A percentile compares a stretch with the other conserved stretches of the same genome.
Conservation (phyloP, 1,140 invertebrate genomes). For the Yoshiicerus persimilis region DNA sequence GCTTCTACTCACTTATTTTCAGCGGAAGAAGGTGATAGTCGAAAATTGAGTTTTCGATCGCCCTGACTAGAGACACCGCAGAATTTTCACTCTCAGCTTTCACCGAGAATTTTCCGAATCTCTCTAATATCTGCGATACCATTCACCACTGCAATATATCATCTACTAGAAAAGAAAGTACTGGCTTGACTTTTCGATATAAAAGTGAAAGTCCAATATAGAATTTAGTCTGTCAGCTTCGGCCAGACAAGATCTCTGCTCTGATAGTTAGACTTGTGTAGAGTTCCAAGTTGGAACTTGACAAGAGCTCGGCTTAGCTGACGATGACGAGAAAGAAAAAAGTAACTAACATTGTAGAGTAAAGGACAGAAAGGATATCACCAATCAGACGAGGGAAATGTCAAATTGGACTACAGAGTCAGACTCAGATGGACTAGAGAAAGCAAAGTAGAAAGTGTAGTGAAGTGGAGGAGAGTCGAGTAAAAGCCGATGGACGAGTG, state of each 20-base stretch:
- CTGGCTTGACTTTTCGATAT: no score
- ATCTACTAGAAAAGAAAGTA: no score
- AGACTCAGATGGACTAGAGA: neutral
- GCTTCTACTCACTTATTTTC: neutral
- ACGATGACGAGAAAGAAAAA: neutral
- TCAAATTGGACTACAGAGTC: conserved; percentile 9
- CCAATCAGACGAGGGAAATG: conserved; percentile 18
- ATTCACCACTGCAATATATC: no score
- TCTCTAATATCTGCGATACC: no score
- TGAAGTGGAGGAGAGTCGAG: neutral
- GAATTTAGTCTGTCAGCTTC: neutral
- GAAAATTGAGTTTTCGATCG: neutral
- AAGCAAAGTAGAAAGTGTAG: neutral
- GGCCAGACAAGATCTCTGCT: neutral
- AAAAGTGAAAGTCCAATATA: no score
- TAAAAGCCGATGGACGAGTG: neutral
- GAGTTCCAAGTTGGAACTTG: neutral
- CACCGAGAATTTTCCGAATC: neutral
- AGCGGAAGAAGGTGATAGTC: neutral
- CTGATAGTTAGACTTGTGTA: no score
- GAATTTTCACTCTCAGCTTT: neutral
- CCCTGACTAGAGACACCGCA: neutral
- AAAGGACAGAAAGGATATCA: neutral
- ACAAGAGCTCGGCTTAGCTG: neutral
- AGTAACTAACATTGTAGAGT: neutral